These are phyloP conservation scores for Chymomyza caudatula DNA, from an alignment of 2,888 invertebrate species.

Conservation along the genomic window DNA sequence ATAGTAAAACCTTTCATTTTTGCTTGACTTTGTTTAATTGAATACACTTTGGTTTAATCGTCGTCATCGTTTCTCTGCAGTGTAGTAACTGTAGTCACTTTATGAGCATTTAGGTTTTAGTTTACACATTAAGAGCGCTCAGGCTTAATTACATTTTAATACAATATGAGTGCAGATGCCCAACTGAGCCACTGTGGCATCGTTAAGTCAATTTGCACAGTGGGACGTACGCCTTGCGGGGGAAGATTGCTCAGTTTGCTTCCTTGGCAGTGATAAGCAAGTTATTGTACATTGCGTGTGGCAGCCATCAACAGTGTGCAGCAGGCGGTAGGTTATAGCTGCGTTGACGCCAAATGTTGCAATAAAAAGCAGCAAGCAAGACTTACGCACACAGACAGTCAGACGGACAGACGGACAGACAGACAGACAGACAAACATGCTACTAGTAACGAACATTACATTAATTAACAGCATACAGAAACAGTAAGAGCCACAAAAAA, in stretches of 20 bases:
- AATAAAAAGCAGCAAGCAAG: constrained; percentile 36
- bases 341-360: constrained; percentile 20
- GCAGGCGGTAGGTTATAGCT: neutral
- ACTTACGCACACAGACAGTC: constrained; percentile 8
- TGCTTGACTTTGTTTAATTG: neutral
- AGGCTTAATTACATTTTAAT: constrained; percentile 14
- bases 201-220: constrained; percentile 45
- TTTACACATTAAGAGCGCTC: constrained; percentile 18
- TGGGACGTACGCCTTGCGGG: constrained; percentile 5
- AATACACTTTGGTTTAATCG: neutral
- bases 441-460: constrained; percentile 36
- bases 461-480: constrained; percentile 51
- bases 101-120: constrained; percentile 21
- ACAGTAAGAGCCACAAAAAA: constrained; percentile 11
- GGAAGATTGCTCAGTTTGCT: neutral
- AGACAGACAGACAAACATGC: neutral
- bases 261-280: neutral
- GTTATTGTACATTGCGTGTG: neutral
- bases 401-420: neutral
- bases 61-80: neutral
- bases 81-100: constrained; percentile 1
- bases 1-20: neutral
- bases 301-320: neutral
- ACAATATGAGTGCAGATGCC: constrained; percentile 15
- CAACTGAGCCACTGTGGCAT: constrained; percentile 10